Conservation (phyloP, 2,797 vertebrate species). For the Neostethus bicornis region DNA sequence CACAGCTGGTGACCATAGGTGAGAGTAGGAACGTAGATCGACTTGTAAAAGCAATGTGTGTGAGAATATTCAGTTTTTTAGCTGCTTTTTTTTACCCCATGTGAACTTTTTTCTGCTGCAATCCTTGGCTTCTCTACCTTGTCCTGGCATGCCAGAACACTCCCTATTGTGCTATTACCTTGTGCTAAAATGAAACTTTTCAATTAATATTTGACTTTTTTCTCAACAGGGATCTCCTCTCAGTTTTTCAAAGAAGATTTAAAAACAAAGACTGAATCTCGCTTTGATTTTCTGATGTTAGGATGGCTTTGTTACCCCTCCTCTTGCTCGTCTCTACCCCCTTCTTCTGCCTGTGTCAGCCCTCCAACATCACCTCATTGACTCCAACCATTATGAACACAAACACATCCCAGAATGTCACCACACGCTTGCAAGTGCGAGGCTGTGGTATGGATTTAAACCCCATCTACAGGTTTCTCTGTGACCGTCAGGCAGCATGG, state of each 20-base stretch:
- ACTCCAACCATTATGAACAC: not conserved
- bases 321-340: conserved; percentile 47
- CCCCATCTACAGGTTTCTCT: conserved; percentile 80
- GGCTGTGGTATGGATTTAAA: conserved; percentile 68
- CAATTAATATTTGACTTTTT: no score
- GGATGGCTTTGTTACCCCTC: conserved; percentile 45
- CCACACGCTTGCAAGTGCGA: not conserved
- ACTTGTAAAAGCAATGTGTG: no score
- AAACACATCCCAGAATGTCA: conserved; percentile 15
- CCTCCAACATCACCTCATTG: conserved; percentile 7
- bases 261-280: conserved; percentile 18
- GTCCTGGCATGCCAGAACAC: conserved; percentile 67
- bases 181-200: no score
- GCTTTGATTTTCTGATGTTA: conserved; percentile 19
- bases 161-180: no score
- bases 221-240: conserved; percentile 45
- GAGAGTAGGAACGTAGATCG: no score
- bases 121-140: conserved; percentile 39
- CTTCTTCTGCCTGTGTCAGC: conserved; percentile 49
- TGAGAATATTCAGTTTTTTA: not conserved
- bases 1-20: no score
- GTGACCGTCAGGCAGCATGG: conserved; percentile 80
- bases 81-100: not conserved
- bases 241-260: conserved; percentile 16
- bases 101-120: not conserved